phyloP scores from a whole-genome alignment of 2,113 vertebrate genomes.

The Silurus meridionalis region DNA sequence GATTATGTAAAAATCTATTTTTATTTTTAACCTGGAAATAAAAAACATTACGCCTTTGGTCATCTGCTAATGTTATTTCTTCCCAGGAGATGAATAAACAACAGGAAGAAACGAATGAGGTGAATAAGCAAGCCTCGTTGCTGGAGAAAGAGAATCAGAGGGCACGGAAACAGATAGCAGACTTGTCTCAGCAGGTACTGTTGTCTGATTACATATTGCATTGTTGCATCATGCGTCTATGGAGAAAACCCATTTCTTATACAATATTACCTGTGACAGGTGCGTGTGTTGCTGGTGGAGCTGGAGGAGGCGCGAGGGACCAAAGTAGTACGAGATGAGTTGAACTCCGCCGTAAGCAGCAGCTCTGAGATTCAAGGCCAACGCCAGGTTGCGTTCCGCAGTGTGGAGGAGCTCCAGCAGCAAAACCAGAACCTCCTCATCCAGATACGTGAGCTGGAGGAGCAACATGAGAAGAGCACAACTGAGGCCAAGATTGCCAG shows the following conservation, averaged over 20 bases:
- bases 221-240: not conserved
- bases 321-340: slow-evolving; percentile 80
- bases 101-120: slow-evolving; percentile 85
- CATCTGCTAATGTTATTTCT: slow-evolving; percentile 31
- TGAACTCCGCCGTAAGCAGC: slow-evolving; percentile 85
- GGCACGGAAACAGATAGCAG: slow-evolving; percentile 82
- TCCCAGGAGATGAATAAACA: slow-evolving; percentile 87
- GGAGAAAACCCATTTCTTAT: not conserved
- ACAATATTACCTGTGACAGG: slow-evolving; percentile 64
- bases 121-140: slow-evolving; percentile 79
- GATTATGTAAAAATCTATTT: not conserved
- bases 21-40: too few relatives aligned
- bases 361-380: slow-evolving; percentile 83
- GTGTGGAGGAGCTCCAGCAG: slow-evolving; percentile 88
- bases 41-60: not conserved
- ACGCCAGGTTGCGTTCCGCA: slow-evolving; percentile 84
- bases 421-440: slow-evolving; percentile 89
- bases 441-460: slow-evolving; percentile 84
- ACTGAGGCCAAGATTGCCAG: slow-evolving; percentile 78
- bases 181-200: slow-evolving; percentile 85
- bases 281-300: slow-evolving; percentile 86
- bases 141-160: slow-evolving; percentile 85
- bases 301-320: slow-evolving; percentile 89
- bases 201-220: not conserved
- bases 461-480: slow-evolving; percentile 82